Base-by-base conservation (phyloP, 2,113 vertebrate species). In the Brachirus orientalis region DNA sequence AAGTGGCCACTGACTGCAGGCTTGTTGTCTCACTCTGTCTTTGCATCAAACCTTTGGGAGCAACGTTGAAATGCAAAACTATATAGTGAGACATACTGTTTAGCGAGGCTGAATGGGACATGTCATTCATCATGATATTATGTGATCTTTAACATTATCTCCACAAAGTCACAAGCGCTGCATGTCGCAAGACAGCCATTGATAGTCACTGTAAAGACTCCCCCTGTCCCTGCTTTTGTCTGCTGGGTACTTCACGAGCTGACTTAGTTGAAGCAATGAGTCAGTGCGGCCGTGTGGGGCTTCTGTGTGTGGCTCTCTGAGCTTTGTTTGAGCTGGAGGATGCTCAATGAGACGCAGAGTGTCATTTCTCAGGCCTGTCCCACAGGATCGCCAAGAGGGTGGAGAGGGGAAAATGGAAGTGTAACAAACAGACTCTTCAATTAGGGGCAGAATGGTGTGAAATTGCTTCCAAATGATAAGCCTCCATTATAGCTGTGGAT, bases 391-490 rank as follows among this genome's bases (percentile, higher is more conserved):
- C 85, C 68, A 63, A 79, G 72, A 80, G 90, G 87, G 84, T 59
- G 71, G 79, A 81, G 89, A 84, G 79, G 85, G 86, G 86, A 89
- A 84, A 91, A 92, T 88, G 84, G 86, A 89, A 92, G 84, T 90
- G 90, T 85, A 92, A 91, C 91, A 93, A 92, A 92, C 92, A 93
- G 91, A 91, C 91, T 93, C 91, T 93, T 93, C 92, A 94, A 92
- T 94, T 93, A 94, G 90, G 90, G 84, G 91, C 80, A 89, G 91
- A 86, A 87, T 89, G 87, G 85, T 92, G 92, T 93, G 93, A 93
- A 94, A 94, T 93, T 93, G 92, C 91, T 88, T 93, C 90, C 86
- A 86, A 93, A 93, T 88, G 91, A 93, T 93, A 92, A 93, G 89
- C 90, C 89, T 90, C 88, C 90, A 88, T 93, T 91, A 93, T 89